phyloP scores from a whole-genome alignment of 2,888 invertebrate genomes.

The Stenodema calcarata region DNA sequence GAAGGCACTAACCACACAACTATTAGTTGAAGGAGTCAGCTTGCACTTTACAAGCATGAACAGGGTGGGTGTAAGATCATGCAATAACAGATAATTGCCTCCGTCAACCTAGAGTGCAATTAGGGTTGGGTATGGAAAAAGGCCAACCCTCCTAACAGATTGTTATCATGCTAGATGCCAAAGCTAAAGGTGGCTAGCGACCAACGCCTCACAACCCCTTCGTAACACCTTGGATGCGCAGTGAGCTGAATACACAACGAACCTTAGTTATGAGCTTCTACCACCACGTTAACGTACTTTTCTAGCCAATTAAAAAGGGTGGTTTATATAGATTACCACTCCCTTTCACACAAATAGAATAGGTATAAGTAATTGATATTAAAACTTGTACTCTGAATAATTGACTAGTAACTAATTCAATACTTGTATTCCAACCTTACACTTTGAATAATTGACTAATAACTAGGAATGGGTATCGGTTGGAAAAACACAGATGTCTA shows the following conservation, averaged over 20 bases:
- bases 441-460: too few species aligned
- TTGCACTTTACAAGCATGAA: not conserved
- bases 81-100: not conserved
- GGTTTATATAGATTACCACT: too few species aligned
- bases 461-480: too few species aligned
- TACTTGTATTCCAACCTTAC: too few species aligned
- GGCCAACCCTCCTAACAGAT: not conserved
- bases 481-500: too few species aligned
- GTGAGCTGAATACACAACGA: constrained; percentile 29
- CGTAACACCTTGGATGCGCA: not conserved
- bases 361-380: too few species aligned
- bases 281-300: not conserved
- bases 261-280: not conserved
- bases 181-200: not conserved
- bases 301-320: not conserved
- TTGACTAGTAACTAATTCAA: too few species aligned
- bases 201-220: not conserved
- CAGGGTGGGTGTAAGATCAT: not conserved
- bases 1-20: too few species aligned
- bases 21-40: not conserved
- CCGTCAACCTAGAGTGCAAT: not conserved
- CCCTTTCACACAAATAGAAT: too few species aligned
- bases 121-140: not conserved
- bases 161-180: not conserved
- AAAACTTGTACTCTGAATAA: too few species aligned